A percentile compares a stretch with the other conserved stretches of the same genome.
These are phyloP conservation scores for Ochropleura leucogaster DNA, from an alignment of 2,888 invertebrate species.

Conservation along the genomic window DNA sequence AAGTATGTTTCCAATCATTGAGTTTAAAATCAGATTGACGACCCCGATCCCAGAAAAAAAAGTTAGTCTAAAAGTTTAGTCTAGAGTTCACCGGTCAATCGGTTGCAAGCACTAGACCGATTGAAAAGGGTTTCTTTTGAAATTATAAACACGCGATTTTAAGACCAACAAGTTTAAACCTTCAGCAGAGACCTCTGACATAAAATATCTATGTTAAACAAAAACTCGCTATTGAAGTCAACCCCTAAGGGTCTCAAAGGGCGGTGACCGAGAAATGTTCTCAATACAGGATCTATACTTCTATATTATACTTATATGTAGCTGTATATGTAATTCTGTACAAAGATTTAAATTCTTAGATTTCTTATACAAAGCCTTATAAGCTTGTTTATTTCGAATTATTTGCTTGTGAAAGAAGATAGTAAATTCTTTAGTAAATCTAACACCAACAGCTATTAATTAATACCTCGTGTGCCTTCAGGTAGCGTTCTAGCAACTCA, in stretches of 20 bases:
- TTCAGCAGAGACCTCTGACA: not conserved
- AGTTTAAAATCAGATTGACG: not conserved
- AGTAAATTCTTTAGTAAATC: not conserved
- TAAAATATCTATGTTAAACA: not conserved
- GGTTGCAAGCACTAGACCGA: not conserved
- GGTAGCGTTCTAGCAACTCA: not conserved
- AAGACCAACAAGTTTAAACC: not conserved
- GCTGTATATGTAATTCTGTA: not conserved
- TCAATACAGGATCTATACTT: conserved; percentile 27
- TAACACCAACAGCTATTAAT: not conserved
- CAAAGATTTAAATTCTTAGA: not conserved
- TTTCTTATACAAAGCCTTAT: not conserved
- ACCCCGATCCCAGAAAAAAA: too few relatives aligned
- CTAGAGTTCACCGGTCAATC: not conserved
- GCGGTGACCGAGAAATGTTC: conserved; percentile 29
- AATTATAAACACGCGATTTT: not conserved
- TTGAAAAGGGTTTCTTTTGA: not conserved
- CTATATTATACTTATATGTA: not conserved
- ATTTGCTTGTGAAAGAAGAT: too few relatives aligned
- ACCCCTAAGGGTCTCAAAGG: conserved; percentile 10
- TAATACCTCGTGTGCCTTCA: not conserved
- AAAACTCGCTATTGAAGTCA: not conserved
- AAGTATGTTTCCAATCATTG: too few relatives aligned
- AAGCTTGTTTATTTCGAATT: too few relatives aligned
- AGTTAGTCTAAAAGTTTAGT: too few relatives aligned